Conservation (phyloP, 2,113 vertebrate genomes). For the Corvus moneduloides region DNA sequence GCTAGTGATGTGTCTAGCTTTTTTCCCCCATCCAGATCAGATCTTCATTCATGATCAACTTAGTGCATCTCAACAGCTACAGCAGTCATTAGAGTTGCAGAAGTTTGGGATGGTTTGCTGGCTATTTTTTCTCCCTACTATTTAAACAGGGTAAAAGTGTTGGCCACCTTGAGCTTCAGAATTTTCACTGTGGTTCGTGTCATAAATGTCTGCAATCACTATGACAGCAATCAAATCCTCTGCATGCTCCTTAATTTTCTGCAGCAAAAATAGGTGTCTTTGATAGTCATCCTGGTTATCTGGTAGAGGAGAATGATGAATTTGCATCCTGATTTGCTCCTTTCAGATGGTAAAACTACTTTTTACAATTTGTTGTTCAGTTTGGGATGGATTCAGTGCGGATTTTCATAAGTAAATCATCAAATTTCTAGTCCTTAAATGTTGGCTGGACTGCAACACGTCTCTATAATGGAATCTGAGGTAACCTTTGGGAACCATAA, state of each 20-base stretch:
- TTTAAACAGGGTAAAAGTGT: neutral
- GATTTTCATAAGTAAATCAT: neutral
- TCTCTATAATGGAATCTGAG: neutral
- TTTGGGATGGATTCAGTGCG: neutral
- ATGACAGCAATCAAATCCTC: neutral
- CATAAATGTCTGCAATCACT: neutral
- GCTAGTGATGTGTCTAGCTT: neutral
- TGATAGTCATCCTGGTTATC: neutral
- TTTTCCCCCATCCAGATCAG: neutral
- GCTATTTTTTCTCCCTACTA: accelerated
- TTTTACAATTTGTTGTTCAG: neutral
- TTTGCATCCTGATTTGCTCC: neutral
- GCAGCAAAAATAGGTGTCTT: neutral
- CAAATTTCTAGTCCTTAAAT: neutral
- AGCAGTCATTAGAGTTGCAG: neutral
- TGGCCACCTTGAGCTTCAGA: neutral
- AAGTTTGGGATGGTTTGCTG: neutral
- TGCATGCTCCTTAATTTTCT: neutral
- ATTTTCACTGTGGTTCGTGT: neutral
- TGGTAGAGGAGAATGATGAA: neutral
- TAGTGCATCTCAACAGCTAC: neutral
- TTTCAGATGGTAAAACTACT: neutral
- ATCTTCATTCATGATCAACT: neutral
- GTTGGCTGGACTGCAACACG: neutral
- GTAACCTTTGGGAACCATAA: neutral